A percentile compares a stretch with the other conserved stretches of the same genome.
These are phyloP conservation scores for Timema cristinae DNA, from an alignment of 2,888 invertebrate genomes.

Conservation along the genomic window DNA sequence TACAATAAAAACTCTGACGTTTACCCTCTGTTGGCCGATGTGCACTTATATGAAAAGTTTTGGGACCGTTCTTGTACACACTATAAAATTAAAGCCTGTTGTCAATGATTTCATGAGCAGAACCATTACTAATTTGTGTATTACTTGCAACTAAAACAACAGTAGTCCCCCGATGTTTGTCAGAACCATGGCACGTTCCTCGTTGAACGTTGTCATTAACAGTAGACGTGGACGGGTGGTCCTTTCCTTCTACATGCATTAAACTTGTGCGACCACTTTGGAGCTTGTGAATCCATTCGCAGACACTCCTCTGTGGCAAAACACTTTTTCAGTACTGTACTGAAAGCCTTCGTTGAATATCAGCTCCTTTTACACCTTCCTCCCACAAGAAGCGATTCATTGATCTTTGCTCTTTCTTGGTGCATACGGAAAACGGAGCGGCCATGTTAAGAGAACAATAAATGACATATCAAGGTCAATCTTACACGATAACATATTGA, in stretches of 20 bases:
- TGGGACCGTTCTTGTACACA: slow-evolving; percentile 22
- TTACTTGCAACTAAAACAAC: neutral
- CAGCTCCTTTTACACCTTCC: slow-evolving; percentile 15
- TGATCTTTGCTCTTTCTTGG: no score
- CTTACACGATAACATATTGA: no score
- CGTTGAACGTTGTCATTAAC: slow-evolving; percentile 18
- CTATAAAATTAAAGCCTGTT: slow-evolving; percentile 20
- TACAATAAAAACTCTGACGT: slow-evolving; percentile 6
- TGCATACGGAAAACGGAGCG: no score
- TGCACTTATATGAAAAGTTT: slow-evolving; percentile 9
- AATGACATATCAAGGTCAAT: no score
- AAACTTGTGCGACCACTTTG: slow-evolving; percentile 23
- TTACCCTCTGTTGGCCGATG: slow-evolving; percentile 9
- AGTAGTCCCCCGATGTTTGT: slow-evolving; percentile 10
- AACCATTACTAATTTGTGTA: slow-evolving; percentile 15
- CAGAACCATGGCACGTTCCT: slow-evolving; percentile 17
- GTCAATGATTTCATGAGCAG: slow-evolving; percentile 10
- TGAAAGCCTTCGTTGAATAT: slow-evolving; percentile 18
- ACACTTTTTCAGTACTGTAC: slow-evolving; percentile 23
- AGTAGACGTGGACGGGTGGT: slow-evolving; percentile 17
- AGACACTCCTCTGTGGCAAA: slow-evolving; percentile 20
- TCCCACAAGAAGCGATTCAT: neutral
- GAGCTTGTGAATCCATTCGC: slow-evolving; percentile 23
- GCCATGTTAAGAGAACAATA: no score
- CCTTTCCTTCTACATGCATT: slow-evolving; percentile 16